Conservation (phyloP, 2,113 vertebrate species). For the Perca schrenkii region DNA sequence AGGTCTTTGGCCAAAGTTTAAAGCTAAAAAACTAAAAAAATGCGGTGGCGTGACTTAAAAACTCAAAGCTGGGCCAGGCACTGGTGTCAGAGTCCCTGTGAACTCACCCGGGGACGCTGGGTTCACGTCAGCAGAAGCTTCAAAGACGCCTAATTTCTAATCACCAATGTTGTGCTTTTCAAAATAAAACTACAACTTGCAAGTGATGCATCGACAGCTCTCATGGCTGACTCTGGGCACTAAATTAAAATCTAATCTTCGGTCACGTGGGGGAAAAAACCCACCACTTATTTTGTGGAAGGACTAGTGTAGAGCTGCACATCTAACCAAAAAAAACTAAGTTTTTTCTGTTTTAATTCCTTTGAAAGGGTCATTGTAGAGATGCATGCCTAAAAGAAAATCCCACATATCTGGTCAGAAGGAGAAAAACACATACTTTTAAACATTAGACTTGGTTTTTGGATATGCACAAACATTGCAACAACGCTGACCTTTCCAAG, state of each 20-base stretch:
- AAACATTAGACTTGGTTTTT: no score
- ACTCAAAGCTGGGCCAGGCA: slow-evolving; percentile 32
- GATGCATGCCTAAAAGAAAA: no score
- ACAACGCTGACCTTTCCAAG: no score
- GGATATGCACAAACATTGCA: no score
- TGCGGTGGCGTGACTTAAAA: slow-evolving; percentile 58
- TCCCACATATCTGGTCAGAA: no score
- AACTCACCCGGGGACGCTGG: slow-evolving; percentile 22
- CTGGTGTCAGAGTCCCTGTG: slow-evolving; percentile 27
- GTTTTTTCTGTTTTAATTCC: no score
- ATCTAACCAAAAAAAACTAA: no score
- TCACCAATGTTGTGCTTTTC: background rate
- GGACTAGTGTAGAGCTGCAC: background rate
- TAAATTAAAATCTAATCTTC: background rate
- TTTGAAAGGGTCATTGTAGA: no score
- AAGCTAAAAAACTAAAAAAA: slow-evolving; percentile 30
- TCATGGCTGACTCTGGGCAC: background rate
- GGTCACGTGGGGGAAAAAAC: background rate
- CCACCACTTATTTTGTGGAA: background rate
- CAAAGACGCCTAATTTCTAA: background rate
- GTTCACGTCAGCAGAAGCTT: slow-evolving; percentile 4
- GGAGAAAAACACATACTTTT: no score
- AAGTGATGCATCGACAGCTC: background rate
- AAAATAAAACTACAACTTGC: slow-evolving; percentile 12
- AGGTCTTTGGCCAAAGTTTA: slow-evolving; percentile 55